phyloP scores from a whole-genome alignment of 2,888 invertebrate genomes.

The Dryadula phaetusa region DNA sequence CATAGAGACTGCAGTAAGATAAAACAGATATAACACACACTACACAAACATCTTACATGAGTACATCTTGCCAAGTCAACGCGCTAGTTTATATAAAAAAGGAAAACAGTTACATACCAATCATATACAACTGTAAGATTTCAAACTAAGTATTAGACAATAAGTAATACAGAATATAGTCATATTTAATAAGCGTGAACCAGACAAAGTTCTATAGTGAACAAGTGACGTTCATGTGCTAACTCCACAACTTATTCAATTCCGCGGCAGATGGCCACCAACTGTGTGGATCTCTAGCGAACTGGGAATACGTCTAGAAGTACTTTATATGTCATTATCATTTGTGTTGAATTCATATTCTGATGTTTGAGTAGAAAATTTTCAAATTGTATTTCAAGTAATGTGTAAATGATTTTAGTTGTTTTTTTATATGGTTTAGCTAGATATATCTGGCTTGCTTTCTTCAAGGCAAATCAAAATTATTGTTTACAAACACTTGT shows the following conservation, averaged over 20 bases:
- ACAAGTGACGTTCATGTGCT: slow-evolving; percentile 32
- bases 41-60: too few relatives aligned
- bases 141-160: not conserved
- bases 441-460: too few relatives aligned
- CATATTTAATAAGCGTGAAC: slow-evolving; percentile 22
- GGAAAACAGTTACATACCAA: too few relatives aligned
- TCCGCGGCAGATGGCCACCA: slow-evolving; percentile 30
- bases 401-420: not conserved
- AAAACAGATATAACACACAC: too few relatives aligned
- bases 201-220: slow-evolving; percentile 27
- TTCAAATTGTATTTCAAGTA: not conserved
- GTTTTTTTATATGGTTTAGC: not conserved
- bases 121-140: not conserved
- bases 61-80: too few relatives aligned
- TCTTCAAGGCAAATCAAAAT: too few relatives aligned
- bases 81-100: too few relatives aligned
- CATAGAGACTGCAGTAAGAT: too few relatives aligned
- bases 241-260: slow-evolving; percentile 37
- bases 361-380: not conserved
- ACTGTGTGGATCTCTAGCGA: slow-evolving; percentile 30
- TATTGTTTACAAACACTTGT: too few relatives aligned
- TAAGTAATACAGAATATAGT: not conserved
- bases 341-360: slow-evolving; percentile 19
- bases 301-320: slow-evolving; percentile 10
- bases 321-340: slow-evolving; percentile 20